Conservation (phyloP, 2,113 vertebrate genomes). For the Labrus mixtus region DNA sequence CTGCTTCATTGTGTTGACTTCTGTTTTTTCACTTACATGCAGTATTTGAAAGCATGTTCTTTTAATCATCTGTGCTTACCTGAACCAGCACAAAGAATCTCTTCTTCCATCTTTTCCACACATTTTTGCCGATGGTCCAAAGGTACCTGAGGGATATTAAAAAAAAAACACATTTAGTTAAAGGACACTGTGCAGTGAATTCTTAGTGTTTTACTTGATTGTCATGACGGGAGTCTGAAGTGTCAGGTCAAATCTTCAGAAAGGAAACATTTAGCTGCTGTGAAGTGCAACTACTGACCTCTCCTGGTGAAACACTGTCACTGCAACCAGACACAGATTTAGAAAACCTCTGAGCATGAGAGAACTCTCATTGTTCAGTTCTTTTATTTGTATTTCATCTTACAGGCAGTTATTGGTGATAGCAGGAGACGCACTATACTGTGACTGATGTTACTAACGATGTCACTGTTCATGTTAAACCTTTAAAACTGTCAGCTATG, state of each 20-base stretch:
- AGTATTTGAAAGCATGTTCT: no score
- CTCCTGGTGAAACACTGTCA: constrained; percentile 62
- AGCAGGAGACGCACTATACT: no score
- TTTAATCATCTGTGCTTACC: constrained; percentile 81
- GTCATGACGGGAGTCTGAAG: neutral
- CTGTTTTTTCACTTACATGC: no score
- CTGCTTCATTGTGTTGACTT: no score
- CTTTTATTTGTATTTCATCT: no score
- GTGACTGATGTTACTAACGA: no score
- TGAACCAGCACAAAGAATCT: constrained; percentile 98
- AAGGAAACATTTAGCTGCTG: neutral
- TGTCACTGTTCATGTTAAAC: no score
- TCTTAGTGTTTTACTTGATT: neutral
- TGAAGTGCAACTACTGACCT: constrained; percentile 61
- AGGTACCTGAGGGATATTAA: constrained; percentile 87
- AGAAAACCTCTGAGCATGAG: neutral
- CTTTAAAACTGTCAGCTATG: no score
- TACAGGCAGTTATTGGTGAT: no score
- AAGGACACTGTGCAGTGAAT: neutral
- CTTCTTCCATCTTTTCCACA: constrained; percentile 99
- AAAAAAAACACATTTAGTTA: constrained; percentile 20
- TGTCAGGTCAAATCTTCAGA: neutral
- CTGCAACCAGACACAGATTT: constrained; percentile 27
- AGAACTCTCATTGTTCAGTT: neutral
- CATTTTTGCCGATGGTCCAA: constrained; percentile 97